Conservation (phyloP, 2,888 invertebrate genomes). For the Germaria angustata region DNA sequence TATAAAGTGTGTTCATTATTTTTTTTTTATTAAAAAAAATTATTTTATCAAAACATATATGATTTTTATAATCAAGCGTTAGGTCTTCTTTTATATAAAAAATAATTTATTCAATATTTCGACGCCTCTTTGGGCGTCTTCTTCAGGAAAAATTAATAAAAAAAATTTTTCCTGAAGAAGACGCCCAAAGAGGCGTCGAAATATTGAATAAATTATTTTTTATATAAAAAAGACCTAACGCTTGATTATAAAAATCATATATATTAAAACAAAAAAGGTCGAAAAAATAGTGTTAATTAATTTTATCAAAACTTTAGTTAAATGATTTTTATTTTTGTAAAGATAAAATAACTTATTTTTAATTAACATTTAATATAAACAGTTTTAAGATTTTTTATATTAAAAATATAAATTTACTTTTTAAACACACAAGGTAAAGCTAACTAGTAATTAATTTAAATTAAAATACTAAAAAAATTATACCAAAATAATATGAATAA, state of each 20-base stretch:
- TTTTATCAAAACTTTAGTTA: slow-evolving; percentile 30
- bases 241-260: too few species aligned
- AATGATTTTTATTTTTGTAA: slow-evolving; percentile 50
- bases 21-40: slow-evolving; percentile 9
- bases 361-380: slow-evolving; percentile 54
- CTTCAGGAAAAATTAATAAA: too few species aligned
- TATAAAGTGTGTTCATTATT: slow-evolving; percentile 14
- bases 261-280: too few species aligned
- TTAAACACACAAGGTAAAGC: slow-evolving; percentile 66
- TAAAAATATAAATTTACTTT: slow-evolving; percentile 67
- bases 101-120: too few species aligned
- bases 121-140: too few species aligned
- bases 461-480: slow-evolving; percentile 56
- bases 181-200: too few species aligned
- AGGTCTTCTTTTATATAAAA: too few species aligned
- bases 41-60: slow-evolving; percentile 24
- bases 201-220: too few species aligned
- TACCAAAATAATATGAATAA: slow-evolving; percentile 55
- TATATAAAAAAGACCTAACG: too few species aligned
- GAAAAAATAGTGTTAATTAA: too few species aligned
- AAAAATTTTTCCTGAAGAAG: too few species aligned
- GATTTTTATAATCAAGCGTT: too few species aligned
- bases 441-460: slow-evolving; percentile 66
- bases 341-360: slow-evolving; percentile 31
- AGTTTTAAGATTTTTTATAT: slow-evolving; percentile 67